phyloP scores from a whole-genome alignment of 2,113 vertebrate species.

The Nestor notabilis region DNA sequence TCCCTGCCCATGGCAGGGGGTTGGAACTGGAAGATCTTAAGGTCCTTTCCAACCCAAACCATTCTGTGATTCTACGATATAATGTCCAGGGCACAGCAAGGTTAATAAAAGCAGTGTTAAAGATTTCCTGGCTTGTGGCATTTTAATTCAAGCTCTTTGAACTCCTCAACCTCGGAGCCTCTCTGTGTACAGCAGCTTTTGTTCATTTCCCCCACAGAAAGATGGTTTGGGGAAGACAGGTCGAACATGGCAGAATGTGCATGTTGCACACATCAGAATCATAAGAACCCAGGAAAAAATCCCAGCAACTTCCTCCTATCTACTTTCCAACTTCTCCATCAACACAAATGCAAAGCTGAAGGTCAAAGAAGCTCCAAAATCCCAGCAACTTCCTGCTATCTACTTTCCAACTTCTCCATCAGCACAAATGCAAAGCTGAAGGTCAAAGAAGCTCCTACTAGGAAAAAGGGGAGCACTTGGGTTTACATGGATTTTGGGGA shows the following conservation, averaged over 20 bases:
- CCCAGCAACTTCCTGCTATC: background rate
- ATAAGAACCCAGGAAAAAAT: background rate
- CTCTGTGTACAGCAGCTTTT: background rate
- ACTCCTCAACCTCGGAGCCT: background rate
- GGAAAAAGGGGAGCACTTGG: rapidly evolving
- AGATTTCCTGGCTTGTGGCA: background rate
- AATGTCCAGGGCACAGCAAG: background rate
- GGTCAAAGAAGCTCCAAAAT: background rate
- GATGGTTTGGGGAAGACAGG: background rate
- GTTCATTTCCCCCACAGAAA: background rate
- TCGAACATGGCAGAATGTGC: background rate
- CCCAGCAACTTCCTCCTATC: background rate
- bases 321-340: background rate
- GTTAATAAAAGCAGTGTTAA: conserved; percentile 24
- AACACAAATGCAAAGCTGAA: background rate
- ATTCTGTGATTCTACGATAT: background rate
- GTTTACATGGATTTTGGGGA: background rate
- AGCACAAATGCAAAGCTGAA: background rate
- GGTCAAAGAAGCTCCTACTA: background rate
- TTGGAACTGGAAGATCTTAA: background rate
- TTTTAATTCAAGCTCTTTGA: conserved; percentile 5
- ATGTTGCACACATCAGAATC: background rate
- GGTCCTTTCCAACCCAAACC: background rate
- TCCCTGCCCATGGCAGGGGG: background rate
- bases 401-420: background rate